Conservation (phyloP, 2,888 invertebrate species). For the Crematogaster levior region DNA sequence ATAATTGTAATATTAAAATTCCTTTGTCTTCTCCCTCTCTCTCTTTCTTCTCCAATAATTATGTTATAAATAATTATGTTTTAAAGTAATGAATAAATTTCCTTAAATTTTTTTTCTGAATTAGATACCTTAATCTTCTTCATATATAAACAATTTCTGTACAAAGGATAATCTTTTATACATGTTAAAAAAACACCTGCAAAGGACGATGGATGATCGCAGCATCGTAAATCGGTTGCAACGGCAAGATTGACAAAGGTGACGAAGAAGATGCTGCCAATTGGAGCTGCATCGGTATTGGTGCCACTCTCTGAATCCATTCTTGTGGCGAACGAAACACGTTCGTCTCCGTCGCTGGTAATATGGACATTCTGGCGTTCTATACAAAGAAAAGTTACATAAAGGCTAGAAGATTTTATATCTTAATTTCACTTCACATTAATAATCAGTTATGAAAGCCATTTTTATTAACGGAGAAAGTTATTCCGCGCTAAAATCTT, state of each 20-base stretch:
- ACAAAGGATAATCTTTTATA: not conserved
- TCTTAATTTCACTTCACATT: not conserved
- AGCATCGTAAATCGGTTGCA: conserved; percentile 77
- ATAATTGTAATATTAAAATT: not conserved
- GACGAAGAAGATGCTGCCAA: conserved; percentile 70
- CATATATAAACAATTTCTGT: too few relatives aligned
- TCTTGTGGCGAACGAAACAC: conserved; percentile 78
- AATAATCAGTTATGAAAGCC: not conserved
- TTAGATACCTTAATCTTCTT: not conserved
- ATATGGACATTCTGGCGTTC: conserved; percentile 77
- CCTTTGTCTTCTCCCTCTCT: not conserved
- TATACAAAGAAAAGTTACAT: conserved; percentile 51
- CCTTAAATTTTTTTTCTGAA: not conserved
- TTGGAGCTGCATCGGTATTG: conserved; percentile 76
- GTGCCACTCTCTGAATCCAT: conserved; percentile 79
- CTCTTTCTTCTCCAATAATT: not conserved
- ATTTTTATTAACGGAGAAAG: not conserved
- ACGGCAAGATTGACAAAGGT: conserved; percentile 70
- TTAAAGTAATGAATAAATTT: not conserved
- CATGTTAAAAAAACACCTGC: conserved; percentile 51
- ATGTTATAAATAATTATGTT: not conserved
- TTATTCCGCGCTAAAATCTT: not conserved
- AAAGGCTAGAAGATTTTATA: not conserved
- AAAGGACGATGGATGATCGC: conserved; percentile 78
- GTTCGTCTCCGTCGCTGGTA: conserved; percentile 72